These are phyloP conservation scores for Drosophila melanica DNA, from an alignment of 1,140 invertebrate species.

Conservation along the genomic window DNA sequence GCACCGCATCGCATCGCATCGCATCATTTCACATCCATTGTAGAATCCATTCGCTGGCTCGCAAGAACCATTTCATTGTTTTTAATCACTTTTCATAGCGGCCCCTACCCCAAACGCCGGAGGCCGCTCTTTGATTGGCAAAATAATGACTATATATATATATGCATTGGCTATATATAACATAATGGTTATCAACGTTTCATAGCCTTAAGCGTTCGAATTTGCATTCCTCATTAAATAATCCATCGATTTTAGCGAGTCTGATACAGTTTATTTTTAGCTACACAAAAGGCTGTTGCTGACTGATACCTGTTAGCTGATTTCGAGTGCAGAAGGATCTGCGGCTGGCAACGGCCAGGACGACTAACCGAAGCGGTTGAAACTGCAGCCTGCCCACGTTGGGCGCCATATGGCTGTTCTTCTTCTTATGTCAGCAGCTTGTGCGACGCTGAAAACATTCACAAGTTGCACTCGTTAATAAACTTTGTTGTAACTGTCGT, in stretches of 20 bases:
- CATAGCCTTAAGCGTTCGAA: slow-evolving; percentile 8
- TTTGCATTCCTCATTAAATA: slow-evolving; percentile 36
- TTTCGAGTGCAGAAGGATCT: not conserved
- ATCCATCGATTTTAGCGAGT: slow-evolving; percentile 19
- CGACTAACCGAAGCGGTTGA: not conserved
- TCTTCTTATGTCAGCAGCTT: slow-evolving; percentile 15
- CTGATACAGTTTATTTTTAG: slow-evolving; percentile 24
- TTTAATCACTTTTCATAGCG: slow-evolving; percentile 75
- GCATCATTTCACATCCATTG: not conserved
- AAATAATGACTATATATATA: slow-evolving; percentile 51
- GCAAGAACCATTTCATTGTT: slow-evolving; percentile 56
- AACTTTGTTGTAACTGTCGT: slow-evolving; percentile 20
- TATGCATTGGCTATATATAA: slow-evolving; percentile 19
- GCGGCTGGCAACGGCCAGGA: not conserved
- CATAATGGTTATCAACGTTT: slow-evolving; percentile 56
- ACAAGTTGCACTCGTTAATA: slow-evolving; percentile 27
- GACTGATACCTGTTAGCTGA: slow-evolving; percentile 10
- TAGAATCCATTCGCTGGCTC: not conserved
- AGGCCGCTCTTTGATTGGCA: slow-evolving; percentile 59
- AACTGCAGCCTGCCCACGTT: not conserved
- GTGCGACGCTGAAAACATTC: slow-evolving; percentile 10
- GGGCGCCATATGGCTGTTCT: not conserved
- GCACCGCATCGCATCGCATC: not conserved
- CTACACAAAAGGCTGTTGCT: not conserved
- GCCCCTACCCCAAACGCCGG: slow-evolving; percentile 33